A percentile compares a stretch with the other conserved stretches of the same genome.
phyloP scores from a whole-genome alignment of 2,113 vertebrate genomes.

The Cyanoderma ruficeps region DNA sequence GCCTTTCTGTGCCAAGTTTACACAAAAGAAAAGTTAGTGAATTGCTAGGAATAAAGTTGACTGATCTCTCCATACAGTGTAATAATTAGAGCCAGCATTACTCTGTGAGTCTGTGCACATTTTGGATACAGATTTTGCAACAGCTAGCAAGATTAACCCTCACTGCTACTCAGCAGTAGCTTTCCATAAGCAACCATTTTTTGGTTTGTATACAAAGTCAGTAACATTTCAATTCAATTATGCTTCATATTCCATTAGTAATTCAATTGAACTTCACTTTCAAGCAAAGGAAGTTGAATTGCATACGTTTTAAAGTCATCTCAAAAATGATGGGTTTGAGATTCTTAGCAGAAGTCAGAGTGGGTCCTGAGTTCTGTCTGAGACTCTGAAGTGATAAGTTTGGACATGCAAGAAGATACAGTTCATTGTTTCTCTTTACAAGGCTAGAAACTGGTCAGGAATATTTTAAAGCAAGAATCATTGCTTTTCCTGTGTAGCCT shows the following conservation, averaged over 20 bases:
- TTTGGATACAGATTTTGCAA: slow-evolving; percentile 54
- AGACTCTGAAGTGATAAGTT: background rate
- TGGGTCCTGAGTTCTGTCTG: background rate
- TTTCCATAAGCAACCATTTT: background rate
- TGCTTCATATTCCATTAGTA: background rate
- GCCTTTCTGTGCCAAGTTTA: slow-evolving; percentile 67
- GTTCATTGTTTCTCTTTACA: background rate
- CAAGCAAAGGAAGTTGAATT: background rate
- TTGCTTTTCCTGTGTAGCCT: background rate
- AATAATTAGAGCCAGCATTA: slow-evolving; percentile 64
- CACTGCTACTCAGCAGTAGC: background rate
- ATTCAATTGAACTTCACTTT: background rate
- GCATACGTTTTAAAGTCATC: background rate
- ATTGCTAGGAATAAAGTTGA: slow-evolving; percentile 67
- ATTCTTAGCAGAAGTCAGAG: background rate
- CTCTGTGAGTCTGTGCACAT: background rate
- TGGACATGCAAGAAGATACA: background rate
- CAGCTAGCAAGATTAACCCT: slow-evolving; percentile 48
- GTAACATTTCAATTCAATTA: background rate
- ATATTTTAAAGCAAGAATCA: background rate
- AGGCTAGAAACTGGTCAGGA: background rate
- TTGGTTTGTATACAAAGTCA: background rate
- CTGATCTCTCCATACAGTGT: slow-evolving; percentile 59
- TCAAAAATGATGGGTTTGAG: background rate
- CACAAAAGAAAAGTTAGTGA: slow-evolving; percentile 68